Base-by-base conservation (phyloP, 2,113 vertebrate genomes). In the Redunca redunca region DNA sequence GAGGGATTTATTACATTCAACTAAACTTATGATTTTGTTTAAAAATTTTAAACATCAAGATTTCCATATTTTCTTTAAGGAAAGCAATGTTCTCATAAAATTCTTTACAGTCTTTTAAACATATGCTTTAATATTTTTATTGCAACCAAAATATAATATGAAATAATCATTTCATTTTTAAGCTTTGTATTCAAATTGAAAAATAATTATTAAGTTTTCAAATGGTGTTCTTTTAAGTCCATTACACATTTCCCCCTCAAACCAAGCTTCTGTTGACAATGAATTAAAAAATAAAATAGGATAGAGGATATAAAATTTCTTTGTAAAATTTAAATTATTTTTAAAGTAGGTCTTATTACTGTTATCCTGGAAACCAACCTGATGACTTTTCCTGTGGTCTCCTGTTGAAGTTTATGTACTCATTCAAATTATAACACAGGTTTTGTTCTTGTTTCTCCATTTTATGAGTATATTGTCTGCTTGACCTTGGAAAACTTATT, bases 131-230 rank as follows among this genome's bases (percentile, higher is more conserved):
- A 58, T 86, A 92, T 86, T 95, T 96, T 93, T 92, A 90, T 64
- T 92, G 62, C 11, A 83, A 53, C 7, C 4, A 88, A 91, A 78
- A 64, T 33, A 6, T 48, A 93, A 53, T 71, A 80, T 60, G 25
- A 93, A 58, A 52, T 91, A 58, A 92, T 90, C 21, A 82, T 25
- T 77, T 81, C 88, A 88, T 89, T 94, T 74, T 87, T n/a, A 90
- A 90, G 8, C 5, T 82, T 95, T 94, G 12, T 74, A 5, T 71
- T 84, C 28, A 94, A 95, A 84, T 53, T 53, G 3, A 17, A 55
- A 96, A 83, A 1, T 74, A 83, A 91, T 92, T 88, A 91, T 28
- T 46, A 57, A 85, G 15, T 40, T 93, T 94, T 93, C n/a, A 90
- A 80, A 81, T 80, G 7, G 2, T 92, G 5, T 86, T 67, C 10